Conservation (phyloP, 2,888 invertebrate species). For the Scelioninae gen. 2 region DNA sequence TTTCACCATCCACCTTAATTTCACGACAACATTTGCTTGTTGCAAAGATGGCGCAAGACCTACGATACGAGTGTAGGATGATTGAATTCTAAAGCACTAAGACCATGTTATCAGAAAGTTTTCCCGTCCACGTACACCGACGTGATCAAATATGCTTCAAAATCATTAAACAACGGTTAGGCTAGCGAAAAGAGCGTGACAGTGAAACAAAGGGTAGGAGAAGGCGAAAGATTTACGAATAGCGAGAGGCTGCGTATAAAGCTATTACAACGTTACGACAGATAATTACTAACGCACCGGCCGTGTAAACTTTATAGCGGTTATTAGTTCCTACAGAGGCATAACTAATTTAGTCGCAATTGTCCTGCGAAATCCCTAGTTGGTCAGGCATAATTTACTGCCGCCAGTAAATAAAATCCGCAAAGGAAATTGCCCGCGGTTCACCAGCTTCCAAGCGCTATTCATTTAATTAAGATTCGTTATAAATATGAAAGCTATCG, state of each 20-base stretch:
- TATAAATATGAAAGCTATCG: slow-evolving; percentile 33
- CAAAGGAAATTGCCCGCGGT: slow-evolving; percentile 54
- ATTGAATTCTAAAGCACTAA: too few species aligned
- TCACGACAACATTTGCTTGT: too few species aligned
- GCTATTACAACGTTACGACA: slow-evolving; percentile 63
- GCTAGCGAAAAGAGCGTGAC: slow-evolving; percentile 27
- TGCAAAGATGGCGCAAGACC: too few species aligned
- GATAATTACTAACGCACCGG: slow-evolving; percentile 62
- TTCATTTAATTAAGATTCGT: slow-evolving; percentile 46
- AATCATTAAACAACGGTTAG: slow-evolving; percentile 48
- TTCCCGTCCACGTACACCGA: too few species aligned
- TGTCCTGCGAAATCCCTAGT: slow-evolving; percentile 61
- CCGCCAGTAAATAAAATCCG: slow-evolving; percentile 59
- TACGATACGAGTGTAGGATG: too few species aligned
- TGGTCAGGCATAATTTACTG: slow-evolving; percentile 60
- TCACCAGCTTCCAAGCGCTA: slow-evolving; percentile 49
- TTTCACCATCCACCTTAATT: too few species aligned
- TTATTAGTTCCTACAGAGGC: slow-evolving; percentile 61
- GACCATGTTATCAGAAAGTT: too few species aligned
- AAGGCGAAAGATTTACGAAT: slow-evolving; percentile 31
- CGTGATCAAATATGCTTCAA: too few species aligned
- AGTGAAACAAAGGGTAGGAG: slow-evolving; percentile 25
- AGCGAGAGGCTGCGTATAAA: slow-evolving; percentile 59
- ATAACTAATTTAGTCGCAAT: slow-evolving; percentile 61
- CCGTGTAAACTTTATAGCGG: slow-evolving; percentile 63